Conservation (phyloP, 2,797 vertebrate genomes). For the Bucorvus abyssinicus region DNA sequence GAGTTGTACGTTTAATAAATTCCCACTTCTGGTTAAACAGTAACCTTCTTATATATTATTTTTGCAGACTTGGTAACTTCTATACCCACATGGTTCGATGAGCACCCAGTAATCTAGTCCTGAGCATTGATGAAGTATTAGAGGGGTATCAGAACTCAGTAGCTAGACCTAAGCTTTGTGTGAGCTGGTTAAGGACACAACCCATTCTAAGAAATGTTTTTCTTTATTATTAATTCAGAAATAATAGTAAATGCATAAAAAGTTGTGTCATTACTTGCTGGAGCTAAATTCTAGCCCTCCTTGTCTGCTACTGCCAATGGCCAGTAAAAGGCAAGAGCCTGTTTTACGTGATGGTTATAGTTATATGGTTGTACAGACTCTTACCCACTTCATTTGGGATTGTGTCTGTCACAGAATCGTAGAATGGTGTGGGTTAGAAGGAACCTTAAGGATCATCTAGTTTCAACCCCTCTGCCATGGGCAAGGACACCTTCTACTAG, state of each 20-base stretch:
- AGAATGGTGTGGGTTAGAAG: no score
- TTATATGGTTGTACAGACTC: background rate
- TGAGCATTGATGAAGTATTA: background rate
- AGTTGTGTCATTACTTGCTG: background rate
- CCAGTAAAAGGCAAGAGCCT: background rate
- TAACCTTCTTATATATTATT: background rate
- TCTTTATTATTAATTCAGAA: background rate
- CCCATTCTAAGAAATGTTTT: background rate
- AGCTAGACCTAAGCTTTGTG: background rate
- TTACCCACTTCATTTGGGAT: background rate
- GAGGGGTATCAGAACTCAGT: background rate
- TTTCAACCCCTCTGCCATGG: no score
- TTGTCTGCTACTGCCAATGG: background rate
- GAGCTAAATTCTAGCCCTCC: background rate
- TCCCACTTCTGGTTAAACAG: background rate
- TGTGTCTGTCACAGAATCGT: background rate
- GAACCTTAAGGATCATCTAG: no score
- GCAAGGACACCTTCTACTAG: no score
- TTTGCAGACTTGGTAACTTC: background rate
- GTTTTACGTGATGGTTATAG: background rate
- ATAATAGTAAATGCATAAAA: background rate
- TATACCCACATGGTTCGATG: background rate
- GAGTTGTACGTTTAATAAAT: background rate
- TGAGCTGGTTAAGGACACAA: background rate
- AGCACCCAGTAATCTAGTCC: background rate